Percentiles rank a stretch among this genome's conserved stretches.
Conservation (phyloP, 1,140 invertebrate species). For the Diabrotica undecimpunctata region DNA sequence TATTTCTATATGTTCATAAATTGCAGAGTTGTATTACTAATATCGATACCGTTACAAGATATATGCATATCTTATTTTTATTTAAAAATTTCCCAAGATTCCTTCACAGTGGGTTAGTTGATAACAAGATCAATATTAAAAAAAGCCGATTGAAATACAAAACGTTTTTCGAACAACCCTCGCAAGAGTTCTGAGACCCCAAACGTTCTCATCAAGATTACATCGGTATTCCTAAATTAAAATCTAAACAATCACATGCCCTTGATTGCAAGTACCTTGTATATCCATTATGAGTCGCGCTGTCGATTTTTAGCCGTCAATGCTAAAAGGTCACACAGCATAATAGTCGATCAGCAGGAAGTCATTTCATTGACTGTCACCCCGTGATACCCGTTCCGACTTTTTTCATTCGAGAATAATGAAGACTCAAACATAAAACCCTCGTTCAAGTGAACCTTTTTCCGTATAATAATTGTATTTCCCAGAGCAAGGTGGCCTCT, state of each 20-base stretch:
- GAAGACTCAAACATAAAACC: slow-evolving; percentile 16
- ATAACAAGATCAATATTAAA: neutral
- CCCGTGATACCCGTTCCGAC: slow-evolving; percentile 41
- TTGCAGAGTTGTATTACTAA: too few relatives aligned
- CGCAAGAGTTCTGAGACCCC: slow-evolving; percentile 26
- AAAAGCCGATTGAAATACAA: neutral
- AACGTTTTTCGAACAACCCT: slow-evolving; percentile 4
- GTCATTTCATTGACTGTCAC: slow-evolving; percentile 38
- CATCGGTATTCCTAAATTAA: slow-evolving; percentile 41
- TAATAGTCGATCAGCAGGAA: slow-evolving; percentile 33
- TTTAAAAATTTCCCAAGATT: too few relatives aligned
- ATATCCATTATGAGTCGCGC: slow-evolving; percentile 18
- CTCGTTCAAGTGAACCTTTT: slow-evolving; percentile 5
- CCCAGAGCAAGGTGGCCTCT: slow-evolving; percentile 24
- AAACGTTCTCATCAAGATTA: slow-evolving; percentile 39
- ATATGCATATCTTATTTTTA: too few relatives aligned
- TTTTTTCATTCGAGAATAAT: slow-evolving; percentile 36
- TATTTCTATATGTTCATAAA: too few relatives aligned
- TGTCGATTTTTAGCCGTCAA: slow-evolving; percentile 33
- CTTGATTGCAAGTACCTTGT: slow-evolving; percentile 32
- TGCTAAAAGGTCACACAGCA: slow-evolving; percentile 33
- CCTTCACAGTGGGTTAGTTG: neutral
- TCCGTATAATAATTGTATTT: slow-evolving; percentile 6
- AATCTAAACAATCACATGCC: slow-evolving; percentile 38
- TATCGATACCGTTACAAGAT: too few relatives aligned